A percentile compares a stretch with the other conserved stretches of the same genome.
Evolutionary conservation across 2,888 invertebrate genomes (phyloP).

Genomic region (Neria commutata): DNA sequence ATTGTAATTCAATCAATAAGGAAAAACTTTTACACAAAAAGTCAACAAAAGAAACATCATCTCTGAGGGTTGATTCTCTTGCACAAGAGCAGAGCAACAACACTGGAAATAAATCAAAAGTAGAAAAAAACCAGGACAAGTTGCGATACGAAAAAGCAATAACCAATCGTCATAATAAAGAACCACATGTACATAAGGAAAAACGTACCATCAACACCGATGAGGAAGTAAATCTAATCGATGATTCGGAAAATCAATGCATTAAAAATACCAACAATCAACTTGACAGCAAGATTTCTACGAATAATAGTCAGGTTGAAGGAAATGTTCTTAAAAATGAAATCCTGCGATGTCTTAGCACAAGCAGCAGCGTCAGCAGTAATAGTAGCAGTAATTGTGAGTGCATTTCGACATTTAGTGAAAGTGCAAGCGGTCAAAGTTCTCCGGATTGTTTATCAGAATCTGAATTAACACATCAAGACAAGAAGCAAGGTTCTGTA

Average conservation of each 20-base stretch:
- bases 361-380: conserved; percentile 42
- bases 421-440: conserved; percentile 57
- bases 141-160: conserved; percentile 57
- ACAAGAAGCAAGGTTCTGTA: too few relatives aligned
- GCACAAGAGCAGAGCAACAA: conserved; percentile 29
- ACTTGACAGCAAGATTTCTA: not conserved
- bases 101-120: conserved; percentile 59
- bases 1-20: conserved; percentile 37
- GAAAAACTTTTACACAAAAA: conserved; percentile 40
- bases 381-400: conserved; percentile 41
- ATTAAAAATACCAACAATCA: conserved; percentile 18
- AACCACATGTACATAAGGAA: conserved; percentile 59
- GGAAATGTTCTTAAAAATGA: conserved; percentile 21
- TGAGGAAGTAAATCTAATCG: conserved; percentile 46
- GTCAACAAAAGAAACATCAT: conserved; percentile 23
- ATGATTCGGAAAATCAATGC: conserved; percentile 38
- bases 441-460: conserved; percentile 53
- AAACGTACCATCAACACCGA: conserved; percentile 32
- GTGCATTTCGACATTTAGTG: conserved; percentile 42
- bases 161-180: conserved; percentile 54
- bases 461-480: too few relatives aligned
- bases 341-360: conserved; percentile 41
- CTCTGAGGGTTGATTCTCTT: conserved; percentile 21
- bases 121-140: conserved; percentile 37
- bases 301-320: not conserved